Evolutionary conservation across 2,113 vertebrate genomes (phyloP).

Genomic region (Solea solea): DNA sequence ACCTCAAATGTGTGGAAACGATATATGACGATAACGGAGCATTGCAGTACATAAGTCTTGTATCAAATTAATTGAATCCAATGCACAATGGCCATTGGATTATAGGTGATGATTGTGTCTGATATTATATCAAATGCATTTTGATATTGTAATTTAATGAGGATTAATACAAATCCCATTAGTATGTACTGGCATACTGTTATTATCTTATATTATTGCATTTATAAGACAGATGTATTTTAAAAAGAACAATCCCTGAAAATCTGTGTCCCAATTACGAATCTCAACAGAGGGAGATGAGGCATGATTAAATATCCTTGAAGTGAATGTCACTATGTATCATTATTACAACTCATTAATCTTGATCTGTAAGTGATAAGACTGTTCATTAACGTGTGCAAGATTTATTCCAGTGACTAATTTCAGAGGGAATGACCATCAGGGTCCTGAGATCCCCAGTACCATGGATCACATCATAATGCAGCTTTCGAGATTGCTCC

Average conservation of each 20-base stretch:
- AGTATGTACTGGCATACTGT: constrained; percentile 55
- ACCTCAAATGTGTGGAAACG: neutral
- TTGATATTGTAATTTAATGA: constrained; percentile 51
- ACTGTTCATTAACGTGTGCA: constrained; percentile 61
- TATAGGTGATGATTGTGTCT: constrained; percentile 34
- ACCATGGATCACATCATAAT: constrained; percentile 36
- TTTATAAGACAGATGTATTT: constrained; percentile 53
- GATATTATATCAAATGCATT: constrained; percentile 38
- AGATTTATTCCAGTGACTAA: constrained; percentile 59
- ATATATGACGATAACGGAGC: constrained; percentile 9
- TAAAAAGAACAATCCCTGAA: constrained; percentile 46
- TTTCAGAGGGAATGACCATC: constrained; percentile 64
- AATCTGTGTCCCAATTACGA: constrained; percentile 61
- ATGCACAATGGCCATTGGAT: constrained; percentile 37
- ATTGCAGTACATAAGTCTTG: constrained; percentile 22
- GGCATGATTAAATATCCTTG: constrained; percentile 71
- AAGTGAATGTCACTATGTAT: constrained; percentile 65
- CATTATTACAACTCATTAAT: constrained; percentile 80
- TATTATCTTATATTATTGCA: constrained; percentile 48
- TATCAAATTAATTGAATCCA: constrained; percentile 22
- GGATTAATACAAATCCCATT: constrained; percentile 65
- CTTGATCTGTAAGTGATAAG: constrained; percentile 71
- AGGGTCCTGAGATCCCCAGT: constrained; percentile 34
- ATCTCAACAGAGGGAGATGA: constrained; percentile 43
- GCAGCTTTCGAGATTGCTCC: constrained; percentile 27